These are phyloP conservation scores for Brenthis daphne DNA, from an alignment of 2,888 invertebrate genomes.

Conservation along the genomic window DNA sequence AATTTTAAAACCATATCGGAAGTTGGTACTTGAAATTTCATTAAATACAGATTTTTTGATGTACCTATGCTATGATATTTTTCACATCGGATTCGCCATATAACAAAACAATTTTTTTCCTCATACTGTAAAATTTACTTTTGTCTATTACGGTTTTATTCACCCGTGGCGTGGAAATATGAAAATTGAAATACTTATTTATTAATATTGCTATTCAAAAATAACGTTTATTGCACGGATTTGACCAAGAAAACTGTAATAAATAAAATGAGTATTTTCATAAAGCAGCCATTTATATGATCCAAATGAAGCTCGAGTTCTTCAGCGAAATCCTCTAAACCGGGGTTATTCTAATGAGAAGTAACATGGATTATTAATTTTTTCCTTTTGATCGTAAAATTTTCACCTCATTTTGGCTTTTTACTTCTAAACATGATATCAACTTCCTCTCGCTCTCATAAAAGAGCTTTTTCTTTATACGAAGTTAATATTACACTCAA, in stretches of 20 bases:
- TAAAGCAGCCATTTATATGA: slow-evolving; percentile 9
- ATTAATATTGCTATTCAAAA: no score
- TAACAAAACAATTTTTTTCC: no score
- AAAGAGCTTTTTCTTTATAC: slow-evolving; percentile 26
- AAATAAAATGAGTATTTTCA: slow-evolving; percentile 14
- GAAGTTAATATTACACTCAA: slow-evolving; percentile 33
- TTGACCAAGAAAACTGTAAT: not conserved
- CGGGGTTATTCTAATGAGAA: slow-evolving; percentile 19
- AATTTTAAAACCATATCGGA: no score
- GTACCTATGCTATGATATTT: no score
- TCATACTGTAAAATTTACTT: no score
- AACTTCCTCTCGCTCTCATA: slow-evolving; percentile 10
- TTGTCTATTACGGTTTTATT: no score
- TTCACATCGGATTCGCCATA: no score
- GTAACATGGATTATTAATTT: slow-evolving; percentile 18
- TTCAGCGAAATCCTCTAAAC: slow-evolving; percentile 5
- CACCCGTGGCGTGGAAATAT: no score
- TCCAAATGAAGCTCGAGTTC: slow-evolving; percentile 2
- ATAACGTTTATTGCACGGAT: not conserved
- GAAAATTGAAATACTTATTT: no score
- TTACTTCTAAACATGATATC: slow-evolving; percentile 25
- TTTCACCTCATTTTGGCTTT: slow-evolving; percentile 23
- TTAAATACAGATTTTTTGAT: no score
- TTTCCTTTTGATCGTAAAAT: slow-evolving; percentile 21
- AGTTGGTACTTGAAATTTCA: no score